Conservation (phyloP, 2,797 vertebrate species). For the Erethizon dorsatum region DNA sequence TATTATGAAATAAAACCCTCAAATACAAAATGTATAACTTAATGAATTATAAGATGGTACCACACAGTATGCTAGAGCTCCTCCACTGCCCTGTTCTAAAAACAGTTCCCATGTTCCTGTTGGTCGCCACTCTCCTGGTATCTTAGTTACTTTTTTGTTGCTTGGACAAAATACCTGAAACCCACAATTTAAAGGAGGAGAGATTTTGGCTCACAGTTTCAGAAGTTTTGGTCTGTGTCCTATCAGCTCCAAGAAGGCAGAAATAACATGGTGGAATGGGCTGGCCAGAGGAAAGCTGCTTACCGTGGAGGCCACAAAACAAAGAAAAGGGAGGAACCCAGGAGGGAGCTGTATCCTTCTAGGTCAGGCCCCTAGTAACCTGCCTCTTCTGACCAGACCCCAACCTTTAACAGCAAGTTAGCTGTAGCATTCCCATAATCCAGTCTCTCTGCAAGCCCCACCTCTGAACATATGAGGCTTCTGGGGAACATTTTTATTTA, state of each 20-base stretch:
- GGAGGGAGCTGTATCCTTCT: not conserved
- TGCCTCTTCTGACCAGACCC: not conserved
- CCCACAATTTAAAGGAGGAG: not conserved
- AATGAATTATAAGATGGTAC: not conserved
- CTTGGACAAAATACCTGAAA: not conserved
- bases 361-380: not conserved
- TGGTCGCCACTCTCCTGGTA: slow-evolving; percentile 29
- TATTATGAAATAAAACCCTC: slow-evolving; percentile 27
- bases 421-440: not conserved
- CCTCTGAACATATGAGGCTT: not conserved
- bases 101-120: not conserved
- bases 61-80: not conserved
- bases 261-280: not conserved
- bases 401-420: not conserved
- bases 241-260: not conserved
- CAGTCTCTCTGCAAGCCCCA: not conserved
- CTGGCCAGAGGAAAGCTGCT: not conserved
- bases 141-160: not conserved
- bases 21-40: not conserved
- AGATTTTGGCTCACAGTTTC: not conserved
- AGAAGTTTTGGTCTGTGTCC: not conserved
- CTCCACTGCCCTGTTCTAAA: not conserved
- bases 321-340: not conserved
- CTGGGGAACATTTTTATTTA: not conserved
- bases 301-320: too few species aligned